Base-by-base conservation (phyloP, 1,140 invertebrate species). In the Tetramorium alpestre region DNA sequence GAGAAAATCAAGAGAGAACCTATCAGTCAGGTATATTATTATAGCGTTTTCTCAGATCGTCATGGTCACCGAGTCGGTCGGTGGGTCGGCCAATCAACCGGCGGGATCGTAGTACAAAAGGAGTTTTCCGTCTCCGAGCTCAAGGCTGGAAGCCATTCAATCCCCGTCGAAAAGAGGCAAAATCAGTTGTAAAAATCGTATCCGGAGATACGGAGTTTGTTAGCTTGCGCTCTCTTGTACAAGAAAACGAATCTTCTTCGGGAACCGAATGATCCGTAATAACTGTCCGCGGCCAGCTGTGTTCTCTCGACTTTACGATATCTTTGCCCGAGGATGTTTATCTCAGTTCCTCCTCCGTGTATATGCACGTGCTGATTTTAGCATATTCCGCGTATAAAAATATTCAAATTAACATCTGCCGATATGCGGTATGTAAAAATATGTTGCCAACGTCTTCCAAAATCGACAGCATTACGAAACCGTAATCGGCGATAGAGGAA, bases 1-100 rank as follows among this genome's bases (percentile, higher is more conserved):
- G 91, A 93, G 91, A 93, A 93, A 92, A 91, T 91, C 88, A 87
- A 76, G 81, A 85, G 58, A 75, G 73, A 70, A 54, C 51, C 69
- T 76, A 72, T 60, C 70, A 38, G 60, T 65, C 64, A 28, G 64
- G 81, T 78, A 73, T 86, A 65, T 88, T 80, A 88, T 88, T 88
- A 86, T 64, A 86, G 67, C 75, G 47, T 86, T 88, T 88, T 41
- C 87, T 88, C 76, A 47, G 62, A 75, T 89, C 85, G 77, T 84
- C 69, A 87, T 81, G 87, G 87, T 88, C 87, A 58, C 65, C 60
- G 49, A 38, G 69, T 75, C n/a, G 58, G 33, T 88, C 18, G 49
- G 47, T 78, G 51, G 47, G 56, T 87, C 76, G 77, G 28, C 76
- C 65, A 88, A 88, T 88, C 87, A 75, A 64, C 73, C 38, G 51